Percentiles rank a stretch among this genome's conserved stretches.
phyloP scores from a whole-genome alignment of 2,797 vertebrate genomes.

The Rallus crepitans region DNA sequence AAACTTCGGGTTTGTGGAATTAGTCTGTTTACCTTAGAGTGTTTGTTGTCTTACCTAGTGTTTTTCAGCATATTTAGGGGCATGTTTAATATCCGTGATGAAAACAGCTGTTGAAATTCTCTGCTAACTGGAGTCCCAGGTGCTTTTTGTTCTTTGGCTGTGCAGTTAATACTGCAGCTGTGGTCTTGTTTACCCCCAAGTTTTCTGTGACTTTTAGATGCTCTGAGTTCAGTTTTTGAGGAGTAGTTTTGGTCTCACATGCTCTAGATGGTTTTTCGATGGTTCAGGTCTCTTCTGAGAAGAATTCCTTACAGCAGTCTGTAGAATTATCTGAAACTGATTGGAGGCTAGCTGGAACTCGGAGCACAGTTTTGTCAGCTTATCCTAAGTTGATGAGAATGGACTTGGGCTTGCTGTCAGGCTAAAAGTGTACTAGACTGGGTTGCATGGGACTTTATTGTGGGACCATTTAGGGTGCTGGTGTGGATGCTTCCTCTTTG shows the following conservation, averaged over 20 bases:
- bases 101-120: constrained; percentile 1
- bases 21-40: neutral
- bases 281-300: neutral
- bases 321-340: neutral
- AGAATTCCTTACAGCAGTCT: neutral
- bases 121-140: neutral
- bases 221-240: neutral
- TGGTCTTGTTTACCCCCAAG: neutral
- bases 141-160: neutral
- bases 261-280: neutral
- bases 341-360: neutral
- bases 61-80: neutral
- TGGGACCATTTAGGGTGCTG: neutral
- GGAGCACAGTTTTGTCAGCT: neutral
- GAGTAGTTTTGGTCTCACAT: neutral
- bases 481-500: neutral
- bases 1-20: neutral
- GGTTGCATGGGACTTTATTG: neutral
- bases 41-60: neutral
- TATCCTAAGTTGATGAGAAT: neutral
- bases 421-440: neutral
- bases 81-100: neutral
- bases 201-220: neutral
- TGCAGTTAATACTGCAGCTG: neutral
- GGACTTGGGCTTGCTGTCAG: accelerated